Percentiles rank a stretch among this genome's conserved stretches.
Evolutionary conservation across 2,888 invertebrate species (phyloP).

Genomic region (Himalopsyche japonica): DNA sequence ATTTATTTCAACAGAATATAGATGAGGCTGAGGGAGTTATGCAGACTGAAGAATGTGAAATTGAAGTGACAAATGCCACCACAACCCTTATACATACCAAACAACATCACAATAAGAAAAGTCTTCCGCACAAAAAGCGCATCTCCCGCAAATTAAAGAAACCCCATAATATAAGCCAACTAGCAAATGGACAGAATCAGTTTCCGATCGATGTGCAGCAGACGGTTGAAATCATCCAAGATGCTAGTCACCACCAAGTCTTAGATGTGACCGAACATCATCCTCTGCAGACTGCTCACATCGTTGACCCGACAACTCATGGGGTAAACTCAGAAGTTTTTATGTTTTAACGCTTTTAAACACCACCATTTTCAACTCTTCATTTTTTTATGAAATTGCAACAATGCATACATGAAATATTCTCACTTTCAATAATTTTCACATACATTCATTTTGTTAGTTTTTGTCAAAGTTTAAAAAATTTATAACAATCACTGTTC

Average conservation of each 20-base stretch:
- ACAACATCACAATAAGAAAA: slow-evolving; percentile 48
- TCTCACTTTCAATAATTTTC: too few species aligned
- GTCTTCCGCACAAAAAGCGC: slow-evolving; percentile 83
- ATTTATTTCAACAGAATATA: slow-evolving; percentile 49
- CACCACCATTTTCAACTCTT: too few species aligned
- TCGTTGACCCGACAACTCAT: slow-evolving; percentile 16
- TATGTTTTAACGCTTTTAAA: too few species aligned
- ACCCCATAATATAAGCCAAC: slow-evolving; percentile 12
- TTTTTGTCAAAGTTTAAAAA: too few species aligned
- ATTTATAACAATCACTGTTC: too few species aligned
- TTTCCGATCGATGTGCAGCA: slow-evolving; percentile 22
- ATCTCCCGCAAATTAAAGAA: slow-evolving; percentile 76
- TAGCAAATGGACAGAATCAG: slow-evolving; percentile 3
- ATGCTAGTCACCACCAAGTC: slow-evolving; percentile 23
- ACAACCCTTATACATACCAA: slow-evolving; percentile 18
- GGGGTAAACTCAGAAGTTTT: background rate
- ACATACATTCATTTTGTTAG: too few species aligned
- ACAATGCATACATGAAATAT: too few species aligned
- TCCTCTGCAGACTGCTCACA: slow-evolving; percentile 14
- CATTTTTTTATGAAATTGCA: too few species aligned
- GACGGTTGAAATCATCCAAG: slow-evolving; percentile 30
- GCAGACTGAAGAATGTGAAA: slow-evolving; percentile 43
- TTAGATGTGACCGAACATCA: slow-evolving; percentile 17
- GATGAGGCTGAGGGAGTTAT: slow-evolving; percentile 50
- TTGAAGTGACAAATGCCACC: slow-evolving; percentile 16